Conservation (phyloP, 1,140 invertebrate genomes). For the Drosophila micromelanica region DNA sequence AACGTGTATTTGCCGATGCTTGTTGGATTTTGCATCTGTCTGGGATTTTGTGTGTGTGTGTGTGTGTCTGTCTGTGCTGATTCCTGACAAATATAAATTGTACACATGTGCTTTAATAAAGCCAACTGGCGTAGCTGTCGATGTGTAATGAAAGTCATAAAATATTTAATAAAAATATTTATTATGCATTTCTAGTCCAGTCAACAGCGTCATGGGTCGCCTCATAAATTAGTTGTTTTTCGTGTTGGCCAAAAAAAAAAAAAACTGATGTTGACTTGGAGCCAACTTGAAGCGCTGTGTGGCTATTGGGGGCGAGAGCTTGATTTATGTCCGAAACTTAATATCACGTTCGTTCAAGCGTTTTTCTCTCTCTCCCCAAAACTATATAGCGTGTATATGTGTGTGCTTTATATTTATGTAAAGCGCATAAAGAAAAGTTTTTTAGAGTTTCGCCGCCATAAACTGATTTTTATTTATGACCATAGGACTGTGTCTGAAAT, state of each 20-base stretch:
- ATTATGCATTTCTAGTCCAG: slow-evolving; percentile 63
- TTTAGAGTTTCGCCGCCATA: slow-evolving; percentile 77
- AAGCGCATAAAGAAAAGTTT: slow-evolving; percentile 80
- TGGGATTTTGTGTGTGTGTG: slow-evolving; percentile 35
- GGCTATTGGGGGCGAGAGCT: slow-evolving; percentile 67
- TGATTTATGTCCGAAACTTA: slow-evolving; percentile 79
- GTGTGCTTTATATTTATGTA: slow-evolving; percentile 78
- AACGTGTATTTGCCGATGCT: slow-evolving; percentile 27
- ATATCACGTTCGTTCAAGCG: slow-evolving; percentile 76
- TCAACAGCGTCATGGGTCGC: slow-evolving; percentile 44
- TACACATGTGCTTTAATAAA: slow-evolving; percentile 71
- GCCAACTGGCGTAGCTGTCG: slow-evolving; percentile 45
- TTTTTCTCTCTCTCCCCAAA: slow-evolving; percentile 44
- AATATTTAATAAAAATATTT: slow-evolving; percentile 82
- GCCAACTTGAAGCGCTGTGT: slow-evolving; percentile 30
- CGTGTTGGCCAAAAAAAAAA: slow-evolving; percentile 71
- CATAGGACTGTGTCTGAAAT: slow-evolving; percentile 47
- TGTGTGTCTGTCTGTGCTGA: no score
- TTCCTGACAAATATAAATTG: slow-evolving; percentile 31
- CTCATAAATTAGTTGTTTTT: slow-evolving; percentile 80
- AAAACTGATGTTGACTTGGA: slow-evolving; percentile 13
- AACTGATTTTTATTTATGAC: slow-evolving; percentile 80
- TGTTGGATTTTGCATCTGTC: slow-evolving; percentile 35
- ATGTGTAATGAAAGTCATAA: slow-evolving; percentile 80
- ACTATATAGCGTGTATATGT: slow-evolving; percentile 26